Percentiles rank a stretch among this genome's conserved stretches.
Evolutionary conservation across 2,113 vertebrate genomes (phyloP).

Genomic region (Zosterops hypoxanthus): DNA sequence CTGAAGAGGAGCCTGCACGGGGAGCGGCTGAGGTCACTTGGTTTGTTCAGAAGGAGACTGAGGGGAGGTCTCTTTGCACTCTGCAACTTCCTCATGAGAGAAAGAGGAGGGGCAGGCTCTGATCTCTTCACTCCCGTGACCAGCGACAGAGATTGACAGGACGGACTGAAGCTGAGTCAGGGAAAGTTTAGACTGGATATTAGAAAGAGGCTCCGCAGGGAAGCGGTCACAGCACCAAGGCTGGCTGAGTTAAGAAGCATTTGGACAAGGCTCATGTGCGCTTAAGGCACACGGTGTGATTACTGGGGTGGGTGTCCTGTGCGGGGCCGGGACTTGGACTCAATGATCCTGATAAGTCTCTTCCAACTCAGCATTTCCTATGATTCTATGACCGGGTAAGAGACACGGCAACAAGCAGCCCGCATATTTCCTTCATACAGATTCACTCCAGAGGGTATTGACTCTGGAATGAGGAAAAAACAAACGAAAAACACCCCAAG

Average conservation of each 20-base stretch:
- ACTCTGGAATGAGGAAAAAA: not conserved
- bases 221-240: not conserved
- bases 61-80: not conserved
- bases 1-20: not conserved
- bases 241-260: not conserved
- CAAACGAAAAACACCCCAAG: not conserved
- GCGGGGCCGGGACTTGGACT: not conserved
- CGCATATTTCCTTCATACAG: not conserved
- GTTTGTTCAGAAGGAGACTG: not conserved
- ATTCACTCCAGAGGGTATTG: not conserved
- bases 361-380: not conserved
- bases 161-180: not conserved
- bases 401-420: not conserved
- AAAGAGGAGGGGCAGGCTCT: not conserved
- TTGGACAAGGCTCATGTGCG: not conserved
- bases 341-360: not conserved
- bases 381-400: not conserved
- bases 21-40: not conserved
- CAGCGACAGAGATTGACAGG: not conserved
- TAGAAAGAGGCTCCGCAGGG: not conserved
- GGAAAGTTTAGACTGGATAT: not conserved
- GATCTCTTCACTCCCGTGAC: not conserved
- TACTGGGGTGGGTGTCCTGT: not conserved
- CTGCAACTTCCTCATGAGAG: not conserved
- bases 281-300: not conserved